Evolutionary conservation across 2,888 invertebrate species (phyloP), one percentile per base, ranked within the genome.

Genomic region (Stegophylla sp.): DNA sequence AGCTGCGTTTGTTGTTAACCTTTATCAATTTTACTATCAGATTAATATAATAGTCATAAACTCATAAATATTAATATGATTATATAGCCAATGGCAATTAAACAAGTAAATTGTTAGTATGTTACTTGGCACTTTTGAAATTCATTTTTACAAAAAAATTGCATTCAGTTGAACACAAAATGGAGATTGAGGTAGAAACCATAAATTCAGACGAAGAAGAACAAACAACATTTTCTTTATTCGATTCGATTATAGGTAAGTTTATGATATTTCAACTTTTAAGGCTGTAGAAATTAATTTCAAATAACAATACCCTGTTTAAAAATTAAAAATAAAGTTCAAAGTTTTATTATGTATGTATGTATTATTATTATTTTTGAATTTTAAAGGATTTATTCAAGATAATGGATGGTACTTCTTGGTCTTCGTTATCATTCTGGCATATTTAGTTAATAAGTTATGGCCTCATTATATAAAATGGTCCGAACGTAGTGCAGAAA

Each of bases 401-500:
- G 51, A 51, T n/a, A 69, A 79, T 48, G 79, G 79, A 61, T 79
- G 79, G 79, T 79, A 79, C 23, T 34, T 79, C 1, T 23, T 79
- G 41, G 48, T 20, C 15, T 41, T 79, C 4, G 9, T 48, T 1
- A 51, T 51, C 13, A 1, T 79, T 0, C 34, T 79, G 0, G 61
- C 48, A 23, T 79, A 79, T 41, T 48, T 79, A n/a, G 3, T 51
- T 41, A 15, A 43, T 4, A 79, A 79, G 51, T 41, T 71, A 51
- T 71, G 79, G 79, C 61, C 71, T 71, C 69, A 41, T 51, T 79
- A 79, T 71, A 12, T 69, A 51, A 79, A 79, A 63, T 79, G 79
- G 79, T 79, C 13, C 13, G 26, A 51, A 51, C 69, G 10, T 41
- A 28, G 79, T 51, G 48, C 69, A 23, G 41, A 51, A 79, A 23